These are phyloP conservation scores for Sarotherodon lohbergeri DNA, from an alignment of 2,113 vertebrate species.

Conservation along the genomic window DNA sequence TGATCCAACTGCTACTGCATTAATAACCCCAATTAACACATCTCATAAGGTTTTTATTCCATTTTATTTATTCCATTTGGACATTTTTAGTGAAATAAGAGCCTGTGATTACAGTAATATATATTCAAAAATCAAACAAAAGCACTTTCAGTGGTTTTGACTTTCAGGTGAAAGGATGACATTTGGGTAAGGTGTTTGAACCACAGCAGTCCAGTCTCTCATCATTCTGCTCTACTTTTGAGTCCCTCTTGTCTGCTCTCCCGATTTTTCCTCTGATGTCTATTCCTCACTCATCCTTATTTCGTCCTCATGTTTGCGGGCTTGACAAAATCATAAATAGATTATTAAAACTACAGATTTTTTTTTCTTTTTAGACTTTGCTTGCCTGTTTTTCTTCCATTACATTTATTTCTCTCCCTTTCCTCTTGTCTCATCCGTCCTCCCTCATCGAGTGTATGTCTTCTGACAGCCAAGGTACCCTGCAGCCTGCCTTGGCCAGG, in stretches of 20 bases:
- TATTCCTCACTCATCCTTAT: conserved; percentile 6
- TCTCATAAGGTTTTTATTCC: background rate
- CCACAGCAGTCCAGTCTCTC: conserved; percentile 11
- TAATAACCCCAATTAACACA: background rate
- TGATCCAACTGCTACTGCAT: background rate
- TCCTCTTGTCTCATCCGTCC: background rate
- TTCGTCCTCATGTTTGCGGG: background rate
- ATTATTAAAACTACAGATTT: background rate
- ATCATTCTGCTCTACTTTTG: conserved; percentile 30
- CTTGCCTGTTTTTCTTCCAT: background rate
- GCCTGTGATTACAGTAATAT: background rate
- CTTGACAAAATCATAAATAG: conserved; percentile 21
- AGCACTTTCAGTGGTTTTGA: background rate
- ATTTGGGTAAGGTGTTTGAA: conserved; percentile 3
- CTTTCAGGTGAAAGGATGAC: background rate
- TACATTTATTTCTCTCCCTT: background rate
- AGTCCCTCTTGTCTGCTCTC: background rate
- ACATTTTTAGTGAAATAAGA: background rate
- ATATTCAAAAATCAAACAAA: background rate
- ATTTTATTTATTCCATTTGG: background rate
- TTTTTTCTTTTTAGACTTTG: background rate
- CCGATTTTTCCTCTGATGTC: conserved; percentile 15
- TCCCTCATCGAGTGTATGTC: background rate
- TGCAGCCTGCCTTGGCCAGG: conserved; percentile 39
- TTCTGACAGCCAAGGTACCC: conserved; percentile 25